Base-by-base conservation (phyloP, 2,797 vertebrate species). In the Cercopithecus neglectus region DNA sequence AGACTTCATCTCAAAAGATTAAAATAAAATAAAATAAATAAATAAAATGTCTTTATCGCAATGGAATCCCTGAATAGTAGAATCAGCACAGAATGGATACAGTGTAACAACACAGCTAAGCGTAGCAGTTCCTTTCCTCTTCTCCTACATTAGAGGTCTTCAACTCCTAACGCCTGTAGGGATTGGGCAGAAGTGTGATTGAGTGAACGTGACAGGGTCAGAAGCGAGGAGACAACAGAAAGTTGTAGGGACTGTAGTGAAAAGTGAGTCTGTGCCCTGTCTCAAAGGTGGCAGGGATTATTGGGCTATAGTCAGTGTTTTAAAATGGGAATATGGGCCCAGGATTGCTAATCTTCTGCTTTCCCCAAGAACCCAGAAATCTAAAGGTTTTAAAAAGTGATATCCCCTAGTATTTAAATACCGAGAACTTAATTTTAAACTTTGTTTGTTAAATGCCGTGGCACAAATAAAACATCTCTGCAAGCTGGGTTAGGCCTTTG, bases 211-310 rank as follows among this genome's bases (percentile, higher is more conserved):
- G n/a, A 44, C 24, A 0, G 1, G n/a, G 72, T 72, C 28, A 39
- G 19, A 24, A 14, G n/a, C 2, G 1, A 33, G 28, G 21, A 22
- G 44, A 36, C 7, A 24, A 1, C 9, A 3, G 50, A 36, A 8
- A 64, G 24, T 10, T 36, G 57, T 5, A 9, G 79, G 36, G 10
- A 76, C 7, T 33, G 2, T 28, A 19, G 57, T 88, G 5, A 55
- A 19, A 17, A 22, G 39, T 24, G 44, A 44, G 16, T 39, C 2
- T 5, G 4, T 12, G 21, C 48, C 39, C 22, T 4, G 2, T n/a
- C 30, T 72, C 57, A 41, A 6, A 67, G 33, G 21, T 0, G 26
- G 19, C 70, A 61, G 46, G 21, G 41, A 17, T 79, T 39, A 19
- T 12, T 53, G n/a, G 28, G 79, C 12, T n/a, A 19, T 12, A 22